Conservation (phyloP, 2,888 invertebrate genomes). For the Chironomus tentans region DNA sequence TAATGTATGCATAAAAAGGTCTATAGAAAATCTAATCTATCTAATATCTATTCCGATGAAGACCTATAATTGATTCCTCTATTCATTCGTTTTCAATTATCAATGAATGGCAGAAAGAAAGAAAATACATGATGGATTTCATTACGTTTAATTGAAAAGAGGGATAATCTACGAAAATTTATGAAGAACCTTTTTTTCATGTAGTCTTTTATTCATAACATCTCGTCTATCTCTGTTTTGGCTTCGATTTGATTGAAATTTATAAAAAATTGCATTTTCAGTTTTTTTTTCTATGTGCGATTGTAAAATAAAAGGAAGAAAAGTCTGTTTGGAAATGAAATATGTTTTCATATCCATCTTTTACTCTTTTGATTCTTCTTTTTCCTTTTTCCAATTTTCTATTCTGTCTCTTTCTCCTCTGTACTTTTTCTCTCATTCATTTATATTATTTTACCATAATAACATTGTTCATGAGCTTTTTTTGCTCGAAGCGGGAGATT, state of each 20-base stretch:
- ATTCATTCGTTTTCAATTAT: background rate
- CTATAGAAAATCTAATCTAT: background rate
- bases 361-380: background rate
- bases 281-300: background rate
- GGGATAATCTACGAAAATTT: conserved; percentile 15
- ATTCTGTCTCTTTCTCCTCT: background rate
- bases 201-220: background rate
- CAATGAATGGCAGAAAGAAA: background rate
- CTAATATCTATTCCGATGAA: background rate
- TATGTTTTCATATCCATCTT: conserved; percentile 3
- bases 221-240: background rate
- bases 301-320: conserved; percentile 1
- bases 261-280: conserved; percentile 9
- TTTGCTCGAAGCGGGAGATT: conserved; percentile 3
- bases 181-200: background rate
- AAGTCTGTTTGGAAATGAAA: background rate
- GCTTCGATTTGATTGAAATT: background rate
- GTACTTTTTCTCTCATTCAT: background rate
- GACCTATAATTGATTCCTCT: conserved; percentile 13
- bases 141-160: conserved; percentile 9
- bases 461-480: background rate
- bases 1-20: background rate
- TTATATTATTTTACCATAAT: background rate
- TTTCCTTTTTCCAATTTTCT: background rate
- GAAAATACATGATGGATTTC: conserved; percentile 15